phyloP scores from a whole-genome alignment of 2,888 invertebrate genomes.

The Acronicta leporina region DNA sequence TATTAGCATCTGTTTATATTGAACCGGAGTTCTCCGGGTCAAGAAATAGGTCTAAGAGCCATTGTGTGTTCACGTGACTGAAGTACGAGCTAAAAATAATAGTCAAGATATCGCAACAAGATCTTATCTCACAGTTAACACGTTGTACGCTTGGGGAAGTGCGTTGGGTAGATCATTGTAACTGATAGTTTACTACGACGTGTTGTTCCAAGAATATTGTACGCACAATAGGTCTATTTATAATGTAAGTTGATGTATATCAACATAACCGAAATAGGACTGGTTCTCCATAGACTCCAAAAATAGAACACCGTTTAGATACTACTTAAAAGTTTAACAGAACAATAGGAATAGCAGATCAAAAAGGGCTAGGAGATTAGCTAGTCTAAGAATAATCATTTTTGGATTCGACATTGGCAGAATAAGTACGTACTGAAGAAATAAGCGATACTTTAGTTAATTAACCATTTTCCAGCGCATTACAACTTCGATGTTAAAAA shows the following conservation, averaged over 20 bases:
- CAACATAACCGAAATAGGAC: not conserved
- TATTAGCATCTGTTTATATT: conserved; percentile 40
- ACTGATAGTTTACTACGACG: not conserved
- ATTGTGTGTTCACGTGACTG: conserved; percentile 37
- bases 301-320: not conserved
- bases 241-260: not conserved
- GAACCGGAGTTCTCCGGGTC: conserved; percentile 26
- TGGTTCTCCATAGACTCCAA: not conserved
- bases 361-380: too few relatives aligned
- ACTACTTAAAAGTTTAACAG: too few relatives aligned
- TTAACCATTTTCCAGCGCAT: too few relatives aligned
- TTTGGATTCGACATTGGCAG: too few relatives aligned
- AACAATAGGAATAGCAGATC: too few relatives aligned
- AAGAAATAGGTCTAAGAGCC: conserved; percentile 32
- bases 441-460: too few relatives aligned
- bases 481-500: too few relatives aligned
- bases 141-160: conserved; percentile 8
- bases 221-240: not conserved
- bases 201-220: not conserved
- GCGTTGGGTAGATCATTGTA: conserved; percentile 8
- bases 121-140: conserved; percentile 28
- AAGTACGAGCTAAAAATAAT: conserved; percentile 30
- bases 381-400: too few relatives aligned
- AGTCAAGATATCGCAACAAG: conserved; percentile 5
- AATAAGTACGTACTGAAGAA: too few relatives aligned